phyloP scores from a whole-genome alignment of 2,797 vertebrate species.

The Lagothrix lagotricha region DNA sequence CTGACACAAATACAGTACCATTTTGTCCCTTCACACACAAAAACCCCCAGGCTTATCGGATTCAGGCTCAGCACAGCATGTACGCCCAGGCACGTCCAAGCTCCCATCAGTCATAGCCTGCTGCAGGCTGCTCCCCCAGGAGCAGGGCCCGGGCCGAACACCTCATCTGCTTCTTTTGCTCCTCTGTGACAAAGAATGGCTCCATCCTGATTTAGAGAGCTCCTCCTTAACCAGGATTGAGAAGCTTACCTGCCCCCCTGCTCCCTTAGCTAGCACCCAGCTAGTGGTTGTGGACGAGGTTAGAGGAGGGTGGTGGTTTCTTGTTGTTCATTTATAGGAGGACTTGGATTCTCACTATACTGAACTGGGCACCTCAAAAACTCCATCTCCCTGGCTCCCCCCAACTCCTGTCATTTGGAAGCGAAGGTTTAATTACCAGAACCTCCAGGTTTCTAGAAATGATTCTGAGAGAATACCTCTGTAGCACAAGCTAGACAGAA shows the following conservation, averaged over 20 bases:
- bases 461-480: background rate
- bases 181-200: background rate
- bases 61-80: fast-evolving
- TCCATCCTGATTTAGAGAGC: background rate
- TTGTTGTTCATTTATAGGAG: background rate
- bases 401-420: background rate
- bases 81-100: fast-evolving
- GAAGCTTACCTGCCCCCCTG: background rate
- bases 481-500: background rate
- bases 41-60: background rate
- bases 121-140: fast-evolving
- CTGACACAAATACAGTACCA: background rate
- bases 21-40: background rate
- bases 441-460: background rate
- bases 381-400: fast-evolving
- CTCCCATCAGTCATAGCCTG: background rate
- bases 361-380: background rate
- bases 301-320: background rate
- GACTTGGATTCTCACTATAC: background rate
- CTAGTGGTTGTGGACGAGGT: too few species aligned
- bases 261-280: background rate
- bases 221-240: background rate
- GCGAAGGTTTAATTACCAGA: background rate
- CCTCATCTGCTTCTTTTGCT: background rate
- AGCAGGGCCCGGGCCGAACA: background rate